phyloP scores from a whole-genome alignment of 2,113 vertebrate species.

The Progne subis region DNA sequence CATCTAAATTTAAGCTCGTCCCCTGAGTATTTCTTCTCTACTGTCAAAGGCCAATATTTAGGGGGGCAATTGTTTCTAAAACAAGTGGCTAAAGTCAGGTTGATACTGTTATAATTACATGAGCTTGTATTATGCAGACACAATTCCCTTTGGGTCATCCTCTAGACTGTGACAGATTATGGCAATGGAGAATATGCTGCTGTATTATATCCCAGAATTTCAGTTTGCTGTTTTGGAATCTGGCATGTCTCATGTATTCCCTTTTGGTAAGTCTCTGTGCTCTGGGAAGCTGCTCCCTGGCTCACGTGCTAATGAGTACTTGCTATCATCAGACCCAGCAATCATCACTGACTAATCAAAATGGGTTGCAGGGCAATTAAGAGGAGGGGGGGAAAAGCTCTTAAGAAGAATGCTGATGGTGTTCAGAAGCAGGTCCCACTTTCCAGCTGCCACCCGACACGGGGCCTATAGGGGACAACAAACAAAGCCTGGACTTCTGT shows the following conservation, averaged over 20 bases:
- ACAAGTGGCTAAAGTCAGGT: background rate
- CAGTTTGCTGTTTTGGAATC: slow-evolving; percentile 14
- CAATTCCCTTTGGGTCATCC: background rate
- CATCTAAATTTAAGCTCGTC: slow-evolving; percentile 5
- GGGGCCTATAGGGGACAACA: background rate
- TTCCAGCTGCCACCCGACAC: background rate
- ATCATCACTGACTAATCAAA: slow-evolving; percentile 32
- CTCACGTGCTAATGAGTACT: slow-evolving; percentile 10
- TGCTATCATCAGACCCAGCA: slow-evolving; percentile 1
- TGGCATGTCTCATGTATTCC: background rate
- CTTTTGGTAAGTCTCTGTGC: background rate
- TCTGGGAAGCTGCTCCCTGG: slow-evolving; percentile 29
- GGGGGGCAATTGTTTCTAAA: background rate
- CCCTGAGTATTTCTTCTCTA: background rate
- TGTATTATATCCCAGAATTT: background rate
- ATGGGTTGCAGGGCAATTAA: slow-evolving; percentile 8
- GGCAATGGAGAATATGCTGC: background rate
- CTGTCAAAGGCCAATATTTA: background rate
- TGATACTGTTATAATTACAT: background rate
- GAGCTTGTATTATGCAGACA: background rate
- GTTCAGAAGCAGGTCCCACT: background rate
- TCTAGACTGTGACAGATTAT: background rate
- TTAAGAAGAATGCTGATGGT: background rate
- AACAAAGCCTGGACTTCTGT: background rate
- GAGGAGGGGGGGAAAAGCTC: background rate